phyloP scores from a whole-genome alignment of 1,140 invertebrate genomes.

The Parapsyche elsis region DNA sequence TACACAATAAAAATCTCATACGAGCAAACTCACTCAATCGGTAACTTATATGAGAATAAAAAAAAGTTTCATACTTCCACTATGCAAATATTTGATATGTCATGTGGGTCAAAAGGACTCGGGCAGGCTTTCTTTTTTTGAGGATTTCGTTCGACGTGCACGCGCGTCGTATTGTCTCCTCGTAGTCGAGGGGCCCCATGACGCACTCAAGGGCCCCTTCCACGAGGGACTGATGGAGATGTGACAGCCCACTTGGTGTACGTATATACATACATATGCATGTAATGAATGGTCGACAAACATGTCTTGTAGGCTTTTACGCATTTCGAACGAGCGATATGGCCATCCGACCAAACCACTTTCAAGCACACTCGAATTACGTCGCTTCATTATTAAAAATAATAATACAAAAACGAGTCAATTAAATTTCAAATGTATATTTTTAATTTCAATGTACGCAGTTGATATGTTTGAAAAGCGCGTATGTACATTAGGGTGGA shows the following conservation, averaged over 20 bases:
- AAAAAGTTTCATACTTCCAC: neutral
- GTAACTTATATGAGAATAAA: neutral
- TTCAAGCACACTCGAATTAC: neutral
- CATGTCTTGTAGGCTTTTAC: neutral
- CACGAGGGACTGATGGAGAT: neutral
- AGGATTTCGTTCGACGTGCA: neutral
- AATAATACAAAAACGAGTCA: too few species aligned
- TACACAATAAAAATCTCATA: too few species aligned
- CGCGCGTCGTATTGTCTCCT: neutral
- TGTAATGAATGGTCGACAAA: neutral
- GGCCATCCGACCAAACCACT: neutral
- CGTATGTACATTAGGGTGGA: too few species aligned
- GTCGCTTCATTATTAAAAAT: neutral
- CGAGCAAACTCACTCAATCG: too few species aligned
- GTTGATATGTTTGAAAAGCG: too few species aligned
- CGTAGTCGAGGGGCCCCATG: neutral
- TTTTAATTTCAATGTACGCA: too few species aligned
- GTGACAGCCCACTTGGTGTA: neutral
- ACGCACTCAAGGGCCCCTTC: neutral
- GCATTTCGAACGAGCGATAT: neutral
- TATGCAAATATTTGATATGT: constrained; percentile 9
- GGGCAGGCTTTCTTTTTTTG: neutral
- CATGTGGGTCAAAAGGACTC: constrained; percentile 13
- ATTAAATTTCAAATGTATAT: too few species aligned
- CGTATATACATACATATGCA: neutral